Evolutionary conservation across 2,888 invertebrate genomes (phyloP), one percentile per base, ranked within the genome.

Genomic region (Enchytraeus crypticus): DNA sequence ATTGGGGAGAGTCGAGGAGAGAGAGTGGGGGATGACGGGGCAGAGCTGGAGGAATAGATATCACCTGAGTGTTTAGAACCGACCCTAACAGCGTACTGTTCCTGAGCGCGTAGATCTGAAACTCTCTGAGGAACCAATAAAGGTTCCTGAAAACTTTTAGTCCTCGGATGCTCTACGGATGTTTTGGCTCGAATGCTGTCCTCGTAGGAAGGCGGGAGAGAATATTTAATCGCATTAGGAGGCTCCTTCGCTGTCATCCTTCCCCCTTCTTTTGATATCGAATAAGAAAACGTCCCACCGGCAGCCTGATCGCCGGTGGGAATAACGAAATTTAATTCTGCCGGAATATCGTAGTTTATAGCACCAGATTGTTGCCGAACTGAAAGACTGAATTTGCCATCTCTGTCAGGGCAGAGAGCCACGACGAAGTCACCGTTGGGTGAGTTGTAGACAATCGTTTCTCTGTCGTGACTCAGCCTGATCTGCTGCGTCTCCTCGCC

Each of bases 331-430:
- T 57, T 57, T 2, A 57, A 29, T 45, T 47, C 46, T 11, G 57
- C 23, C 27, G 57, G 57, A 14, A 32, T 11, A 11, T 30, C 32
- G 5, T 57, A 32, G 47, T 43, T 43, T 14, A 21, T n/a, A 3
- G 23, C 14, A 8, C 14, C 43, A 5, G 57, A n/a, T 11, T 57
- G 57, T 46, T 26, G 57, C 47, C 64, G 65, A n/a, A 66, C 55
- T 26, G 66, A 64, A 23, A 66, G 59, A 29, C 57, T 59, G 47
- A 66, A 46, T 30, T 61, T 46, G 11, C 57, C 57, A n/a, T 29
- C 57, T 43, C 45, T 45, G 43, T 45, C 57, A 2, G 57, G 57
- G n/a, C 57, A 26, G 21, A 57, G n/a, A 5, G 57, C 43, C 11
- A 57, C 26, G 8, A 45, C 27, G 46, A 57, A 46, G n/a, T 27